Conservation (phyloP, 2,797 vertebrate species). For the Trachops cirrhosus region DNA sequence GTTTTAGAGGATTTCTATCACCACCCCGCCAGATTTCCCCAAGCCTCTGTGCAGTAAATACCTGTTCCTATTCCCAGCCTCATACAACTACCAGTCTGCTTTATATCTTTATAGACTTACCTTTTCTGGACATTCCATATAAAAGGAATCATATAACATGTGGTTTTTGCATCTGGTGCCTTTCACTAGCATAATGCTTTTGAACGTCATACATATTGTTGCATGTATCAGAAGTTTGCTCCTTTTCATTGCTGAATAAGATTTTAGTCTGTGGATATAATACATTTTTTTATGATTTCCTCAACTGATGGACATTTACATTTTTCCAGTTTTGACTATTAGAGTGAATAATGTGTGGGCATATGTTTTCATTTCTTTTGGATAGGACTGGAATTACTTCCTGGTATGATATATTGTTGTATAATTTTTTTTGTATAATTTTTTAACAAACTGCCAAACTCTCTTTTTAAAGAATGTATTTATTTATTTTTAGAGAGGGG, state of each 20-base stretch:
- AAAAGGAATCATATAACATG: not conserved
- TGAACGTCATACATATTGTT: not conserved
- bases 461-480: no score
- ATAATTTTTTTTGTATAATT: not conserved
- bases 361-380: not conserved
- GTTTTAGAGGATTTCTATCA: not conserved
- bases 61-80: not conserved
- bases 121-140: not conserved
- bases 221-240: not conserved
- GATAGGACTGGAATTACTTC: not conserved
- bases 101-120: not conserved
- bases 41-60: not conserved
- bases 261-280: not conserved
- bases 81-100: not conserved
- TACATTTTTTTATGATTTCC: not conserved
- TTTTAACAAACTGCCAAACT: not conserved
- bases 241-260: not conserved
- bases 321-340: not conserved
- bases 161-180: not conserved
- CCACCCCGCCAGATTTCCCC: not conserved
- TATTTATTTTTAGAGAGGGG: no score
- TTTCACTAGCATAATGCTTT: not conserved
- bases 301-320: not conserved
- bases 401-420: not conserved
- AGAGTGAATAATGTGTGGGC: not conserved